Percentiles rank a stretch among this genome's conserved stretches.
phyloP scores from a whole-genome alignment of 2,113 vertebrate species.

The Phasianus colchicus region DNA sequence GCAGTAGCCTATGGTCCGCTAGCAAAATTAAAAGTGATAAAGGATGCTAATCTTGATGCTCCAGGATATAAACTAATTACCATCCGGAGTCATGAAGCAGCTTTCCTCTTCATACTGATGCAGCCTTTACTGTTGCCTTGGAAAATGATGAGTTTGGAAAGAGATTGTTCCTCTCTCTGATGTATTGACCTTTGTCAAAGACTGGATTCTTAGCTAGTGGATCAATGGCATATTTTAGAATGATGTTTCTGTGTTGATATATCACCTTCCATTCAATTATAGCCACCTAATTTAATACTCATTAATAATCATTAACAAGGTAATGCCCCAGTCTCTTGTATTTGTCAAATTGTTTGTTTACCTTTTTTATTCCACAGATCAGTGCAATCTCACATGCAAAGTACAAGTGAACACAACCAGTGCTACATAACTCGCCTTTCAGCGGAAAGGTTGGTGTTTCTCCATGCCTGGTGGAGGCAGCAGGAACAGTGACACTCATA shows the following conservation, averaged over 20 bases:
- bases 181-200: slow-evolving; percentile 48
- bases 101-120: not conserved
- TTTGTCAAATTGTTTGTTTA: slow-evolving; percentile 48
- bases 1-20: slow-evolving; percentile 63
- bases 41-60: slow-evolving; percentile 74
- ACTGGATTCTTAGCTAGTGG: slow-evolving; percentile 26
- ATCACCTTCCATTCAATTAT: slow-evolving; percentile 56
- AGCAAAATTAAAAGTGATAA: slow-evolving; percentile 73
- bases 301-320: slow-evolving; percentile 25
- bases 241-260: slow-evolving; percentile 37
- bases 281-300: slow-evolving; percentile 47
- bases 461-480: not conserved
- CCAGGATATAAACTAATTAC: slow-evolving; percentile 74
- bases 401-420: not conserved
- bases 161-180: slow-evolving; percentile 26
- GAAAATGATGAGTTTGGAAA: slow-evolving; percentile 56
- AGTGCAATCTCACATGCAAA: not conserved
- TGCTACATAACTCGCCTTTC: not conserved
- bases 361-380: slow-evolving; percentile 34
- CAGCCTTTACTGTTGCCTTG: slow-evolving; percentile 41
- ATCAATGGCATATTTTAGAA: slow-evolving; percentile 60
- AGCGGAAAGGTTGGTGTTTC: slow-evolving; percentile 7
- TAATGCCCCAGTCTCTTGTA: slow-evolving; percentile 25
- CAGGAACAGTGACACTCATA: not conserved
- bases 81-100: slow-evolving; percentile 67